A percentile compares a stretch with the other conserved stretches of the same genome.
phyloP scores from a whole-genome alignment of 2,888 invertebrate genomes.

The Mythimna lalbum region DNA sequence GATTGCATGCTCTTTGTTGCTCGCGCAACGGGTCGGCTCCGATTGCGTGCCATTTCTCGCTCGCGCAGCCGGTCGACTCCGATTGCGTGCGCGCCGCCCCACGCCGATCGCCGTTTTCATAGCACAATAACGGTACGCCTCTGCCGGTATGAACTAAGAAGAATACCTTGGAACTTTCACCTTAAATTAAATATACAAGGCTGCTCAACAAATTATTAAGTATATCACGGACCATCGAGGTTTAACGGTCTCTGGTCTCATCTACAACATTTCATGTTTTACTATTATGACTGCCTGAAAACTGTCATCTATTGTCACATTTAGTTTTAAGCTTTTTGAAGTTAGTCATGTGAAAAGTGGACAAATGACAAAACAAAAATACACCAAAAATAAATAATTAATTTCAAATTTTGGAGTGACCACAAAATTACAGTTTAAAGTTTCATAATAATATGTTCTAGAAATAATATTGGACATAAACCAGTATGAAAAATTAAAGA shows the following conservation, averaged over 20 bases:
- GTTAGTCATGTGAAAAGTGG: conserved; percentile 10
- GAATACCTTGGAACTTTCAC: too few relatives aligned
- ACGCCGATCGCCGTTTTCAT: too few relatives aligned
- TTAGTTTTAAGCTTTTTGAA: conserved; percentile 21
- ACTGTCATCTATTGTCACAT: conserved; percentile 25
- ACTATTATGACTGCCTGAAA: conserved; percentile 16
- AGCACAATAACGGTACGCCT: too few relatives aligned
- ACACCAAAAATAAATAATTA: neutral
- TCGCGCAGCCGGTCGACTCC: too few relatives aligned
- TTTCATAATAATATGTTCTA: conserved; percentile 1
- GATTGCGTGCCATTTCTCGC: too few relatives aligned
- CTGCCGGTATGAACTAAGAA: too few relatives aligned
- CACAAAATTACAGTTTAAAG: conserved; percentile 8
- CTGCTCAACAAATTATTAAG: too few relatives aligned
- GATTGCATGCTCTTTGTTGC: too few relatives aligned
- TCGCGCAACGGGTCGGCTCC: too few relatives aligned
- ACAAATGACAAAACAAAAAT: conserved; percentile 38
- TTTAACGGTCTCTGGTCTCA: neutral
- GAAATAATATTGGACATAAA: neutral
- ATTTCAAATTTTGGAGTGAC: conserved; percentile 7
- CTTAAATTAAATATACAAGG: too few relatives aligned
- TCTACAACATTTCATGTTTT: neutral
- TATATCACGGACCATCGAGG: neutral
- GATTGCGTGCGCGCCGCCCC: too few relatives aligned
- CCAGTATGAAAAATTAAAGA: conserved; percentile 11